These are phyloP conservation scores for Enchytraeus crypticus DNA, from an alignment of 2,888 invertebrate genomes.

Conservation along the genomic window DNA sequence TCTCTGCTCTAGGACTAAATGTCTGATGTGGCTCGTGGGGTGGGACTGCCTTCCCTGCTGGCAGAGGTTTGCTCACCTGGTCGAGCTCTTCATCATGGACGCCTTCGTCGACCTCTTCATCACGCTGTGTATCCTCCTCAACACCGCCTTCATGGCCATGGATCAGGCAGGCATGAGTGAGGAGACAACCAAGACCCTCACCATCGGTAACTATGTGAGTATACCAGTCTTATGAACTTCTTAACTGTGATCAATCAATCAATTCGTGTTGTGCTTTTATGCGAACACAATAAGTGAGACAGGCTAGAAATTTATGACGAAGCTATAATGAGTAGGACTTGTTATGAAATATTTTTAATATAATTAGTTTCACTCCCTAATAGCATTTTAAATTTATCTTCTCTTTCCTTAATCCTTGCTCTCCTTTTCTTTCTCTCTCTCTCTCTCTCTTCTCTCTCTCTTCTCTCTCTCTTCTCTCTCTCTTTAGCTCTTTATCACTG, in stretches of 20 bases:
- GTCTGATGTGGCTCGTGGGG: constrained; percentile 36
- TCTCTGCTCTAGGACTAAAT: constrained; percentile 36
- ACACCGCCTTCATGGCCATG: constrained; percentile 93
- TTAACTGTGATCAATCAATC: too few relatives aligned
- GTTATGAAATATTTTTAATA: background rate
- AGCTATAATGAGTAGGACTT: background rate
- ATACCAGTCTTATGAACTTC: background rate
- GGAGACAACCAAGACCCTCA: constrained; percentile 68
- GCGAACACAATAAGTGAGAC: too few relatives aligned
- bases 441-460: too few relatives aligned
- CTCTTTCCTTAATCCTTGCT: too few relatives aligned
- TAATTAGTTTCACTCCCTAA: background rate
- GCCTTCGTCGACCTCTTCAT: constrained; percentile 96
- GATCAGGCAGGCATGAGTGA: constrained; percentile 83
- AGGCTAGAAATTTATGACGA: too few relatives aligned
- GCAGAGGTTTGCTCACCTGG: constrained; percentile 61
- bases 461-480: too few relatives aligned
- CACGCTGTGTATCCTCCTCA: constrained; percentile 93
- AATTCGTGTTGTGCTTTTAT: too few relatives aligned
- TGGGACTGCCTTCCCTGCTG: constrained; percentile 85
- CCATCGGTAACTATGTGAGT: constrained; percentile 90
- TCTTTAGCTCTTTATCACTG: too few relatives aligned
- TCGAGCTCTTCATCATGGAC: constrained; percentile 87
- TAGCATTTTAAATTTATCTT: too few relatives aligned
- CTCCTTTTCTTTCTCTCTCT: too few relatives aligned